Base-by-base conservation (phyloP, 2,113 vertebrate species). In the Meleagris gallopavo region DNA sequence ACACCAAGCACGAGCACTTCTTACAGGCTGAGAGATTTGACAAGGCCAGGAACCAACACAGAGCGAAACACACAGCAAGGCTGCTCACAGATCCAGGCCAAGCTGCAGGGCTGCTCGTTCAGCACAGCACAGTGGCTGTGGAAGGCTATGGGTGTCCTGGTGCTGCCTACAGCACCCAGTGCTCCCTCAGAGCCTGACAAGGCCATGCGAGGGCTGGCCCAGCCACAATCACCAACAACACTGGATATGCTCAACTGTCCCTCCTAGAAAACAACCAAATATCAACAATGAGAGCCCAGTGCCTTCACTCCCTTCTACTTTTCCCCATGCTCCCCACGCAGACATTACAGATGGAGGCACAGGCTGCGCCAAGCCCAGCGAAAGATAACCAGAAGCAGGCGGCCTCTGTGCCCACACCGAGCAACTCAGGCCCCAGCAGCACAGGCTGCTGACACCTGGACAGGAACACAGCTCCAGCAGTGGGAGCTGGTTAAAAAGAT, bases 371-470 rank as follows among this genome's bases (percentile, higher is more conserved):
- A 92, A 92, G 75, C 25, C 12, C 64, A 80, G 60, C 61, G 36
- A 74, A 20, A 66, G 57, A 67, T 55, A 92, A 88, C 43, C 38
- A 86, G 36, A 69, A 90, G 76, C 83, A 90, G 78, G 71, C 55
- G 60, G 88, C 65, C 65, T 90, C 41, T 50, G 43, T 81, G 91
- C 91, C 80, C 73, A 86, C 76, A 92, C 79, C 52, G 58, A 90
- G 88, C 69, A 81, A 91, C 83, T 95, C 83, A 90, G 76, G 86
- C 83, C 74, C 30, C 36, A 64, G 40, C 74, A 80, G 79, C 40
- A 94, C 79, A 80, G 95, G 36, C 76, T 88, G 60, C 83, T 43
- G 80, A 89, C 34, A 89, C 64, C 58, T 20, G 65, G 67, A 83
- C 82, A 81, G 40, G 77, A 72, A 88, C 91, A 45, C 61, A 78